Percentiles rank a stretch among this genome's conserved stretches.
Evolutionary conservation across 2,113 vertebrate genomes (phyloP).

Genomic region (Rhea pennata): DNA sequence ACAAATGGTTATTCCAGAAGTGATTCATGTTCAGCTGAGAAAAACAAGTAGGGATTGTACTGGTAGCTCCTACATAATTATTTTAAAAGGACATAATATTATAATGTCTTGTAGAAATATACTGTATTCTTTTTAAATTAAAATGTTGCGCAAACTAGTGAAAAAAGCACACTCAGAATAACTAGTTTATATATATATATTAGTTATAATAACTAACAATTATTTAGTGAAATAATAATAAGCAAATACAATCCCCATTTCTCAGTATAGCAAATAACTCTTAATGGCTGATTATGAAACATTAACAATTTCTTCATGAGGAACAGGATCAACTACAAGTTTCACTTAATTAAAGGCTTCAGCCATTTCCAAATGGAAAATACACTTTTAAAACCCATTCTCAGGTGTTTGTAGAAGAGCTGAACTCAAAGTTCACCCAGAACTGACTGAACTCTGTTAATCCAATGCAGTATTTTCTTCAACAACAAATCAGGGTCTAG

Average conservation of each 20-base stretch:
- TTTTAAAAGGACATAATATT: neutral
- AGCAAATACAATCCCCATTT: neutral
- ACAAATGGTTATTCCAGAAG: neutral
- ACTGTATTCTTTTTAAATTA: neutral
- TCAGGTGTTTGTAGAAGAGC: neutral
- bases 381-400: neutral
- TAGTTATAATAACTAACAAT: too few relatives aligned
- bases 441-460: neutral
- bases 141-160: neutral
- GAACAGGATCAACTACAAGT: neutral
- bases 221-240: neutral
- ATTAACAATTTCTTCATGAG: neutral
- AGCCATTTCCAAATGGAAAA: neutral
- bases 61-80: neutral
- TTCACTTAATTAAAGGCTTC: neutral
- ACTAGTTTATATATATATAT: neutral
- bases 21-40: rapidly evolving
- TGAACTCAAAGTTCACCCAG: neutral
- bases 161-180: neutral
- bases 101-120: neutral
- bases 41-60: neutral
- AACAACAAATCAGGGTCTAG: neutral
- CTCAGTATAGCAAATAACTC: neutral
- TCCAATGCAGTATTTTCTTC: neutral
- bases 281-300: neutral